Conservation (phyloP, 2,113 vertebrate genomes). For the Xenus cinereus region DNA sequence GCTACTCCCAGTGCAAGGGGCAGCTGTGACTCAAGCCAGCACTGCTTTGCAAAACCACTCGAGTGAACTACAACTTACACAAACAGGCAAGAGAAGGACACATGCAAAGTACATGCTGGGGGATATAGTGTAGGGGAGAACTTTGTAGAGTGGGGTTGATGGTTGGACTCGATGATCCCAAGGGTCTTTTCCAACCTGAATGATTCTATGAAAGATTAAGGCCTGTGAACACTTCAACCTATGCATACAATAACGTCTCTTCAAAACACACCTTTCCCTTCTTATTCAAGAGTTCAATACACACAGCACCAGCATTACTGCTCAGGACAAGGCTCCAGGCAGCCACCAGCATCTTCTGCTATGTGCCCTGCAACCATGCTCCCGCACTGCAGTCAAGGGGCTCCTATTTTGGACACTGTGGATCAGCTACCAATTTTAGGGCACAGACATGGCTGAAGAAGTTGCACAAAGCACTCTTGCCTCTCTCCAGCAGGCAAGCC, state of each 20-base stretch:
- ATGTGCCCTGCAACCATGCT: fast-evolving
- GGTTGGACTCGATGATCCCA: too few species aligned
- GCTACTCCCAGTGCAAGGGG: background rate
- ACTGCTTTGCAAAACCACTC: background rate
- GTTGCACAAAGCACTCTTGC: background rate
- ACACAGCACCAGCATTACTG: background rate
- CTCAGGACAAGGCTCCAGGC: background rate
- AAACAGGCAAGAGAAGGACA: background rate
- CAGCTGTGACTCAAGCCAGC: fast-evolving
- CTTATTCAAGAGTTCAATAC: background rate
- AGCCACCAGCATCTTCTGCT: background rate
- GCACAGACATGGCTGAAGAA: background rate
- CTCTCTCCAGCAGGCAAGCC: background rate
- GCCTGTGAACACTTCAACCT: background rate
- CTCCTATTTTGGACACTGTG: background rate
- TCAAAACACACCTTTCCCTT: background rate
- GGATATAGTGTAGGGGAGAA: too few species aligned
- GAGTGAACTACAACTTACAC: fast-evolving
- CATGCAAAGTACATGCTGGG: too few species aligned
- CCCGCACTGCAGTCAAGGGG: background rate
- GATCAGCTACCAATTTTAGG: background rate
- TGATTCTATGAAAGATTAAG: too few species aligned
- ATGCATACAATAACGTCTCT: fast-evolving
- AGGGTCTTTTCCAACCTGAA: too few species aligned
- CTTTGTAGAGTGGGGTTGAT: too few species aligned